Conservation (phyloP, 2,113 vertebrate genomes). For the Nanorana parkeri region DNA sequence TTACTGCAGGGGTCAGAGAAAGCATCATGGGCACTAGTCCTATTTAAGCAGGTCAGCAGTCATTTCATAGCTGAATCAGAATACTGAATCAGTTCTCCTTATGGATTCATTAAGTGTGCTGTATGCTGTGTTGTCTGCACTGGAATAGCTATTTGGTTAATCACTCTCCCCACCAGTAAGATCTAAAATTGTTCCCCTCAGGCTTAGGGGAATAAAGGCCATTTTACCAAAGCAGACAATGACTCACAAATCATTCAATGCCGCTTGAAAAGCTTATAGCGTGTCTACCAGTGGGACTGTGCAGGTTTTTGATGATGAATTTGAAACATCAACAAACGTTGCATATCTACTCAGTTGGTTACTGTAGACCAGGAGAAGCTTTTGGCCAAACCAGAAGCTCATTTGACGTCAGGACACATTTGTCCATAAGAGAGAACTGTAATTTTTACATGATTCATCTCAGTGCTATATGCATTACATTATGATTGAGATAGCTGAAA, state of each 20-base stretch:
- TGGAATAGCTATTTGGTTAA: slow-evolving; percentile 20
- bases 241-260: slow-evolving; percentile 19
- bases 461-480: neutral
- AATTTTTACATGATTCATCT: neutral
- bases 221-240: slow-evolving; percentile 11
- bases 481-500: neutral
- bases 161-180: neutral
- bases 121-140: neutral
- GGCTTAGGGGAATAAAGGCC: neutral
- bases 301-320: neutral
- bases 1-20: too few species aligned
- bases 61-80: neutral
- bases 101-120: neutral
- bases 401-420: neutral
- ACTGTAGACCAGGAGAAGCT: neutral
- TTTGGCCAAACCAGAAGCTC: neutral
- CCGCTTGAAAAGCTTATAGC: slow-evolving; percentile 19
- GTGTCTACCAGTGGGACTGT: neutral
- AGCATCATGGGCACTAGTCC: too few species aligned
- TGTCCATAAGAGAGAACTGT: neutral
- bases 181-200: neutral
- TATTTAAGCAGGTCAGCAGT: neutral
- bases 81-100: neutral
- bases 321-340: neutral
- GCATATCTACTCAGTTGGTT: neutral